These are phyloP conservation scores for Lepilemur septentrionalis DNA, from an alignment of 2,797 vertebrate species.

Conservation along the genomic window DNA sequence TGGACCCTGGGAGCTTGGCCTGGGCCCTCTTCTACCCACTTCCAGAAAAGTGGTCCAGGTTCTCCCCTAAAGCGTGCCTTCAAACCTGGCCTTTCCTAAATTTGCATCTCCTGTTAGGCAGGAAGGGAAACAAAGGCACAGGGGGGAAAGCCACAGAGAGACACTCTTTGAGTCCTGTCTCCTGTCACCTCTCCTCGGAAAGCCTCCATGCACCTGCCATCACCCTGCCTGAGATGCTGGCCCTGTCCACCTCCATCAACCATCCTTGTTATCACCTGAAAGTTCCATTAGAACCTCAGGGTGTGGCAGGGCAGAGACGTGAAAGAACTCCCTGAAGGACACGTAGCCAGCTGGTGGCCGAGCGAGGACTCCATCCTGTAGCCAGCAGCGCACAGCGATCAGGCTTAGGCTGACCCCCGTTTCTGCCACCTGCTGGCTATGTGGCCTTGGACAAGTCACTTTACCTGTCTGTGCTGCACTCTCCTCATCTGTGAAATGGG, in stretches of 20 bases:
- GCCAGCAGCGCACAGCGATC: fast-evolving
- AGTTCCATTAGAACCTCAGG: not conserved
- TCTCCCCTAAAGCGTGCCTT: not conserved
- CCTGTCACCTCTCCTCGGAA: not conserved
- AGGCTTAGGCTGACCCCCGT: not conserved
- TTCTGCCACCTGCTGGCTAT: not conserved
- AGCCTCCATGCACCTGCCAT: not conserved
- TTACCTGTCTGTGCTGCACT: not conserved
- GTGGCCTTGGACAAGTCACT: not conserved
- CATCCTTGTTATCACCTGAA: not conserved
- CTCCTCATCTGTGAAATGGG: not conserved
- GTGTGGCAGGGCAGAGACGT: not conserved
- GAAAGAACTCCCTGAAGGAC: not conserved
- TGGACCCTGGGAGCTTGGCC: not conserved
- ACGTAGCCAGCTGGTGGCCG: not conserved
- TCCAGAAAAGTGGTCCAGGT: not conserved
- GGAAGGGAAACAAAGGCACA: not conserved
- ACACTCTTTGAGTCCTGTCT: not conserved
- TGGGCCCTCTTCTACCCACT: not conserved
- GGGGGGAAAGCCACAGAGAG: not conserved
- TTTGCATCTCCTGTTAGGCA: not conserved
- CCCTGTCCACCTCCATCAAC: not conserved
- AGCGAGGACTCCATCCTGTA: too few relatives aligned
- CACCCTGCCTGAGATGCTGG: not conserved
- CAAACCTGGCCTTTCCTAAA: not conserved